These are phyloP conservation scores for Epizoanthus stellaris DNA, from an alignment of 92 coral and sea anemone species.

Conservation along the genomic window DNA sequence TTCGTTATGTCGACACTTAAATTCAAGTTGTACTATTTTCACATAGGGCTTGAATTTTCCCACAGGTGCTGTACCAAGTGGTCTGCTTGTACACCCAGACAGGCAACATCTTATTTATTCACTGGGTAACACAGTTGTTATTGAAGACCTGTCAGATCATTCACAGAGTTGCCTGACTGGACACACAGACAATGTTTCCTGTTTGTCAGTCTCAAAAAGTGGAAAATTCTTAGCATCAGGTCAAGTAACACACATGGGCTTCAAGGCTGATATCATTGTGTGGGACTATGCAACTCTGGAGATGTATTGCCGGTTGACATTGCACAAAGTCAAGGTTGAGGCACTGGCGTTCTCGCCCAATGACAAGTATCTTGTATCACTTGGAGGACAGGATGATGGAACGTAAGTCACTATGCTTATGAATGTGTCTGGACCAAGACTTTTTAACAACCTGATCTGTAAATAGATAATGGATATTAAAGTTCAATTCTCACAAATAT, in stretches of 20 bases:
- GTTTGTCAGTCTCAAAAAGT: slow-evolving; percentile 94
- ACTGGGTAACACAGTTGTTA: slow-evolving; percentile 90
- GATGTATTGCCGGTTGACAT: slow-evolving; percentile 64
- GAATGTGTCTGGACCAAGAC: not conserved
- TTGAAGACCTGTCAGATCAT: slow-evolving; percentile 74
- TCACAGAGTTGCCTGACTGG: slow-evolving; percentile 82
- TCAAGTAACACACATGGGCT: slow-evolving; percentile 98
- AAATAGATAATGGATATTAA: not conserved
- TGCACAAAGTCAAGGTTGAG: slow-evolving; percentile 97
- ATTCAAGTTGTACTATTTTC: not conserved
- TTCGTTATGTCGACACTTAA: not conserved
- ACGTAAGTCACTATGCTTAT: slow-evolving; percentile 42
- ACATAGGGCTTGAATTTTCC: not conserved
- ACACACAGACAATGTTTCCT: slow-evolving; percentile 93
- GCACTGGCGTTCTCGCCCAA: slow-evolving; percentile 97
- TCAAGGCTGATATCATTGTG: slow-evolving; percentile 90
- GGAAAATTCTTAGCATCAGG: slow-evolving; percentile 95
- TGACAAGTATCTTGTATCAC: slow-evolving; percentile 93
- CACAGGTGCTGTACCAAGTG: slow-evolving; percentile 90
- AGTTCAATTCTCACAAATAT: too few relatives aligned
- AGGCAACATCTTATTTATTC: slow-evolving; percentile 93
- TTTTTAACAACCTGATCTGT: not conserved
- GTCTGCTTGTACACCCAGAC: slow-evolving; percentile 92
- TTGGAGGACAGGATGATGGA: slow-evolving; percentile 99
- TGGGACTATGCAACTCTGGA: slow-evolving; percentile 85